phyloP scores from a whole-genome alignment of 2,888 invertebrate species.

The Pyrocoelia pectoralis region DNA sequence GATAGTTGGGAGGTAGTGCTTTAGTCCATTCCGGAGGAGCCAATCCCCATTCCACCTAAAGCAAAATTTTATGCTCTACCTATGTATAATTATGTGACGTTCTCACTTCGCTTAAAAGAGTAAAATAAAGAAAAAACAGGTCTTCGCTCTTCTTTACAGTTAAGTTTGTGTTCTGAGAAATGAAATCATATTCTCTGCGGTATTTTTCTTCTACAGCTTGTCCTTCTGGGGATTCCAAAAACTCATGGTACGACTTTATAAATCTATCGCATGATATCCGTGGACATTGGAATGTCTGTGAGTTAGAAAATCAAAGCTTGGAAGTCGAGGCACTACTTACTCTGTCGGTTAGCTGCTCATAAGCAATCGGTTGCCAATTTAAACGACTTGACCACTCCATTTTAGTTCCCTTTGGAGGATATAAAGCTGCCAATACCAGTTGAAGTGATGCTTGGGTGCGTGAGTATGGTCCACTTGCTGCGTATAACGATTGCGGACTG shows the following conservation, averaged over 20 bases:
- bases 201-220: neutral
- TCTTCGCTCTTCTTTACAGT: neutral
- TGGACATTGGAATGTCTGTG: too few relatives aligned
- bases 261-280: neutral
- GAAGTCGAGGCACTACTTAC: neutral
- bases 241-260: too few relatives aligned
- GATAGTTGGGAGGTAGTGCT: neutral
- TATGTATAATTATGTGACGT: neutral
- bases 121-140: neutral
- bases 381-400: neutral
- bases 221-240: neutral
- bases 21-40: neutral
- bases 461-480: neutral
- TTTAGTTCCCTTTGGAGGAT: neutral
- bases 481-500: neutral
- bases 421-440: neutral
- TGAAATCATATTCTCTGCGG: neutral
- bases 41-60: neutral
- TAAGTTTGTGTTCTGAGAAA: neutral
- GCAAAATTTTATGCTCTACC: too few relatives aligned
- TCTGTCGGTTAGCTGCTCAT: neutral
- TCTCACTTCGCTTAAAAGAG: neutral
- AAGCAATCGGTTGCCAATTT: conserved; percentile 2
- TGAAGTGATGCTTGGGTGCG: neutral
- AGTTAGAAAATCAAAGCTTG: neutral